These are phyloP conservation scores for Scaptomyza caliginosa DNA, from an alignment of 2,888 invertebrate species.

Conservation along the genomic window DNA sequence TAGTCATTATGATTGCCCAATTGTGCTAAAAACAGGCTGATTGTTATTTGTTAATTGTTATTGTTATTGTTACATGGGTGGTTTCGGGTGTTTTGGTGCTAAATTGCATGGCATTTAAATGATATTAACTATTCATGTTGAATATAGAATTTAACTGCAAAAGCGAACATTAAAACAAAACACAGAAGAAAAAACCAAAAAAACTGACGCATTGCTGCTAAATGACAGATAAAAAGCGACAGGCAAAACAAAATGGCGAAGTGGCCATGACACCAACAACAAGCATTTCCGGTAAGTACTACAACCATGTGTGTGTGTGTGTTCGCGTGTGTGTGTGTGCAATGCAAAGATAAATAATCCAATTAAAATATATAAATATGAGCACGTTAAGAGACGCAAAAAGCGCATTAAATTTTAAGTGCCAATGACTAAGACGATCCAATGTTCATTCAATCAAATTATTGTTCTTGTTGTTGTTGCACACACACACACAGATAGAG, in stretches of 20 bases:
- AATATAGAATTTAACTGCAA: constrained; percentile 40
- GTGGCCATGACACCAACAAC: not conserved
- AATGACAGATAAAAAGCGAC: constrained; percentile 60
- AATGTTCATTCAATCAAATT: constrained; percentile 25
- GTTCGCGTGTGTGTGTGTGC: no score
- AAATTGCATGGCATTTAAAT: constrained; percentile 48
- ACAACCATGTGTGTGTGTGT: no score
- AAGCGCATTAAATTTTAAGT: constrained; percentile 41
- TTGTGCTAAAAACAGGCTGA: not conserved
- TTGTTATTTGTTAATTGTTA: constrained; percentile 11
- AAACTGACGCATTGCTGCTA: constrained; percentile 50
- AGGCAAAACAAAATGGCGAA: constrained; percentile 26
- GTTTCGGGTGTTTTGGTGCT: not conserved
- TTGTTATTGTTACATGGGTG: constrained; percentile 1
- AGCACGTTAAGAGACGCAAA: constrained; percentile 37
- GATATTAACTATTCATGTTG: constrained; percentile 60
- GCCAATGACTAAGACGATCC: constrained; percentile 8
- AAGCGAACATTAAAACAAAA: constrained; percentile 20
- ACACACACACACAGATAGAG: not conserved
- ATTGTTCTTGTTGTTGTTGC: constrained; percentile 1
- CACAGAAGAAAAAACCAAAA: constrained; percentile 34
- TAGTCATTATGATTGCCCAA: not conserved
- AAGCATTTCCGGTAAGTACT: not conserved
- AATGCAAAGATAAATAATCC: constrained; percentile 46
- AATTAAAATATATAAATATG: constrained; percentile 52